Percentiles rank a stretch among this genome's conserved stretches.
phyloP scores from a whole-genome alignment of 2,113 vertebrate genomes.

The Cololabis saira region DNA sequence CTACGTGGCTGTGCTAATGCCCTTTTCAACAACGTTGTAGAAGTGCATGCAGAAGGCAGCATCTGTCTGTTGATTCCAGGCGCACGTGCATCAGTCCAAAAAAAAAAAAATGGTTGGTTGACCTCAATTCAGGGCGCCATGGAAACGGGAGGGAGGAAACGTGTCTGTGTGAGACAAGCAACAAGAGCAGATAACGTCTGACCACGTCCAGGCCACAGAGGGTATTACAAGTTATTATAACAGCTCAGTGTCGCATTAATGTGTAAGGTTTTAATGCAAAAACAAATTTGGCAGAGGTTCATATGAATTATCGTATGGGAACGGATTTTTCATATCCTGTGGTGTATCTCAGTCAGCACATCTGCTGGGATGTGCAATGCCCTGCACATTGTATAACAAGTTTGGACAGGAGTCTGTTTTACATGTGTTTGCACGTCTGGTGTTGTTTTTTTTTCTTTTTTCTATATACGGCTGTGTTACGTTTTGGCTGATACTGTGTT shows the following conservation, averaged over 20 bases:
- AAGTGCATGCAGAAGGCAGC: slow-evolving; percentile 39
- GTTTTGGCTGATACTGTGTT: no score
- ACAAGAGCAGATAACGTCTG: background rate
- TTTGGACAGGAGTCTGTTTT: slow-evolving; percentile 3
- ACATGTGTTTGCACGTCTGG: background rate
- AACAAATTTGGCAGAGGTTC: no score
- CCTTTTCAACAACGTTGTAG: slow-evolving; percentile 48
- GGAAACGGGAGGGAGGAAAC: slow-evolving; percentile 59
- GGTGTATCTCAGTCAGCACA: background rate
- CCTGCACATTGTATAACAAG: slow-evolving; percentile 3
- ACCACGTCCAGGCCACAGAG: background rate
- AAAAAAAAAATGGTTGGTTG: slow-evolving; percentile 62
- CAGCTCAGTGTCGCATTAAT: background rate
- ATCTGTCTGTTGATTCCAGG: slow-evolving; percentile 69
- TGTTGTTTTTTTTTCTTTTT: no score
- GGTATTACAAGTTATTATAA: slow-evolving; percentile 4
- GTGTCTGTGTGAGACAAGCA: background rate
- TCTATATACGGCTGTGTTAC: no score
- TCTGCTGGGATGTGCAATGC: background rate
- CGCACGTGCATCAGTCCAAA: slow-evolving; percentile 57
- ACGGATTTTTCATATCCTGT: background rate
- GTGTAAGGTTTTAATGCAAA: background rate
- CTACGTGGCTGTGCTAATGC: slow-evolving; percentile 39
- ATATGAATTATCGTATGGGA: background rate
- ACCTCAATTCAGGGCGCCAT: slow-evolving; percentile 73